These are phyloP conservation scores for Diloba caeruleocephala DNA, from an alignment of 2,888 invertebrate species.

Conservation along the genomic window DNA sequence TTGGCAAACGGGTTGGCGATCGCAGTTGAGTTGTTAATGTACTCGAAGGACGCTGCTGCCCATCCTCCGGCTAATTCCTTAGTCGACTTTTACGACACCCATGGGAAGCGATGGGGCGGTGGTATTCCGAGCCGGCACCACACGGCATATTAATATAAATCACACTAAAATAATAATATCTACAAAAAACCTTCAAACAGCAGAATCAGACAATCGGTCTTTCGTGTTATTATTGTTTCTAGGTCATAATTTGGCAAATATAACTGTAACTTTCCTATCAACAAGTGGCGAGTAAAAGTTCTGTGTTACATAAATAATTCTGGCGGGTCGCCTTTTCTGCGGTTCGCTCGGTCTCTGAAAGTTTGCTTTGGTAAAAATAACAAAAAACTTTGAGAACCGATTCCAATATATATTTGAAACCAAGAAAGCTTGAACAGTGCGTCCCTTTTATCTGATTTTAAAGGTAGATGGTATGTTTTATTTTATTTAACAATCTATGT, in stretches of 20 bases:
- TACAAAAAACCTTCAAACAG: slow-evolving; percentile 4
- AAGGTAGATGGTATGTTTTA: no score
- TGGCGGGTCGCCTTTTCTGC: slow-evolving; percentile 1
- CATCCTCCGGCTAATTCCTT: no score
- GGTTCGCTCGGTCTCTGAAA: slow-evolving; percentile 16
- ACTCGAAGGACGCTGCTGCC: no score
- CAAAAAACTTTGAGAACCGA: slow-evolving; percentile 24
- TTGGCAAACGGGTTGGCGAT: no score
- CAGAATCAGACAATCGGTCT: slow-evolving; percentile 3
- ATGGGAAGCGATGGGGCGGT: no score
- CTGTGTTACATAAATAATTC: slow-evolving; percentile 55
- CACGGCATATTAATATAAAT: no score
- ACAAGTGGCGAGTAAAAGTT: slow-evolving; percentile 67
- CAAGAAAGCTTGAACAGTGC: background rate
- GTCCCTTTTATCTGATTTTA: no score
- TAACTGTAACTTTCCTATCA: slow-evolving; percentile 58
- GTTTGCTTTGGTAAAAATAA: slow-evolving; percentile 32
- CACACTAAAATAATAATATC: background rate
- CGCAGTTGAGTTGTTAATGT: no score
- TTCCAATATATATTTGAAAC: slow-evolving; percentile 3
- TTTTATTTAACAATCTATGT: no score
- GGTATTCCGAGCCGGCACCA: no score
- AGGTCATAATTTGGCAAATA: slow-evolving; percentile 39
- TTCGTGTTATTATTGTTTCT: slow-evolving; percentile 22
- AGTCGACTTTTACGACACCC: no score